Conservation (phyloP, 2,797 vertebrate species). For the Poecilia wingei region DNA sequence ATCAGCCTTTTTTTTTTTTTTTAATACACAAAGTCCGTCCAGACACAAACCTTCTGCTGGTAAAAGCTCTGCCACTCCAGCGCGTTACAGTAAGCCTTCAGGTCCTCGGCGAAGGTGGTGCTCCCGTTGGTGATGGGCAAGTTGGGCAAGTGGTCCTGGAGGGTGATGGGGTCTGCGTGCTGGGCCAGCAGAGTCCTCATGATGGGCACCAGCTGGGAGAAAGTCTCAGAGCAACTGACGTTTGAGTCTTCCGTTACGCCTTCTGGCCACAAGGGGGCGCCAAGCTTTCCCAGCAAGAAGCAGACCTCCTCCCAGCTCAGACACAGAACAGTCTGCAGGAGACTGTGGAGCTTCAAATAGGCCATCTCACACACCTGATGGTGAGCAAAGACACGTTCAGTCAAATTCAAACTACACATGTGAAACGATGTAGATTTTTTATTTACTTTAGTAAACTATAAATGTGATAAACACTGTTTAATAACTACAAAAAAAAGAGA, state of each 20-base stretch:
- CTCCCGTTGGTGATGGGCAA: conserved; percentile 94
- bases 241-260: conserved; percentile 43
- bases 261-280: conserved; percentile 72
- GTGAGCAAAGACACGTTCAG: background rate
- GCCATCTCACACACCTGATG: conserved; percentile 90
- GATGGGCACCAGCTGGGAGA: conserved; percentile 90
- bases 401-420: background rate
- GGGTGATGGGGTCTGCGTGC: conserved; percentile 84
- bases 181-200: conserved; percentile 91
- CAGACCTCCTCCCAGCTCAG: conserved; percentile 90
- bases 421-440: background rate
- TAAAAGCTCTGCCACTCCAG: conserved; percentile 92
- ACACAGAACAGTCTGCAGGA: conserved; percentile 88
- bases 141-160: conserved; percentile 88
- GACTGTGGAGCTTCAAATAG: conserved; percentile 91
- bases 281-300: conserved; percentile 83
- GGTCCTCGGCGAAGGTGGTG: conserved; percentile 92
- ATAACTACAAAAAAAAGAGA: background rate
- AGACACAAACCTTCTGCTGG: conserved; percentile 84
- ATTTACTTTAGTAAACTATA: background rate
- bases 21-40: conserved; percentile 9
- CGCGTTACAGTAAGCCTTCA: conserved; percentile 88
- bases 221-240: conserved; percentile 73
- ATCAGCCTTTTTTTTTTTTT: conserved; percentile 8
- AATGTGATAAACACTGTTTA: background rate